Evolutionary conservation across 2,797 vertebrate species (phyloP).

Genomic region (Gallirallus australis): DNA sequence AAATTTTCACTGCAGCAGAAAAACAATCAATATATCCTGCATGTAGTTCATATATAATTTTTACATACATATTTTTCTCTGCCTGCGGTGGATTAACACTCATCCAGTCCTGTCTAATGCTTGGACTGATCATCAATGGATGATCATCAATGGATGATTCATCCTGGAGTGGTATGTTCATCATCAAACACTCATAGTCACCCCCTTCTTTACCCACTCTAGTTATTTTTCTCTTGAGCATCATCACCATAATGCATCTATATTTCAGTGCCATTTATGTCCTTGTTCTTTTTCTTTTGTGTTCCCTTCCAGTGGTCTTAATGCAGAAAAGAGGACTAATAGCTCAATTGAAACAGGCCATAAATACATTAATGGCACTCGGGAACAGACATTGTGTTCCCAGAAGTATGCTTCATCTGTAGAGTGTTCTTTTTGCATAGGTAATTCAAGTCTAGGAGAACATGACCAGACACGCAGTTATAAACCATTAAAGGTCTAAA

Average conservation of each 20-base stretch:
- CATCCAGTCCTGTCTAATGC: background rate
- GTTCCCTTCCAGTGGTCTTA: background rate
- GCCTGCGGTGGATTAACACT: background rate
- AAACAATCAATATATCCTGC: rapidly evolving
- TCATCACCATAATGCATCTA: background rate
- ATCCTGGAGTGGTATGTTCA: background rate
- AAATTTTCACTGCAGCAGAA: background rate
- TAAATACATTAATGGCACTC: background rate
- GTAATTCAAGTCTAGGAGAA: background rate
- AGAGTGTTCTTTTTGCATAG: background rate
- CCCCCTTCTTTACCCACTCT: background rate
- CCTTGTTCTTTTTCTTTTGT: background rate
- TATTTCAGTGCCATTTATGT: background rate
- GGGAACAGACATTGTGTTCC: background rate
- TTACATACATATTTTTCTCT: background rate
- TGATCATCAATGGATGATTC: background rate
- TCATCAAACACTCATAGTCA: background rate
- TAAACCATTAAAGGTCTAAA: background rate
- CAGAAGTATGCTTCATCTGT: background rate
- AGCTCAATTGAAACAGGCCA: background rate
- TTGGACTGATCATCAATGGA: background rate
- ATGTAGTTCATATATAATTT: background rate
- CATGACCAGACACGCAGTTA: background rate
- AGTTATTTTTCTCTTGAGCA: background rate
- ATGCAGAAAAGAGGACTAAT: background rate